Conservation (phyloP, 2,888 invertebrate species). For the Polymixis lichenea region DNA sequence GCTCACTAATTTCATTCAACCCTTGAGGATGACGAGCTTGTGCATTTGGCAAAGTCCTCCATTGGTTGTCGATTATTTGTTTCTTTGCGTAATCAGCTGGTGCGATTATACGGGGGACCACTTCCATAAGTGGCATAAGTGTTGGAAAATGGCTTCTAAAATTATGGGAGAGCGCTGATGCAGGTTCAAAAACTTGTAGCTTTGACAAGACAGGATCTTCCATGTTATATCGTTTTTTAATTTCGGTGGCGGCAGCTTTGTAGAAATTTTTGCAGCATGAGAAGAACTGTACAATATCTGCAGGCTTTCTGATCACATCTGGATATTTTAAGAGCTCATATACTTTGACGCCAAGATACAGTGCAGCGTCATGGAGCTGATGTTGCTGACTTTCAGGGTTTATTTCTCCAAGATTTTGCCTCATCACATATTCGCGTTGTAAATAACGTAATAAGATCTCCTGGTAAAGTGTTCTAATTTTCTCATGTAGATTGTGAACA, state of each 20-base stretch:
- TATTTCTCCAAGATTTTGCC: background rate
- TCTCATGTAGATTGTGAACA: constrained; percentile 1
- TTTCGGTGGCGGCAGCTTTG: background rate
- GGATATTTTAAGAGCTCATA: background rate
- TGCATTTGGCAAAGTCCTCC: constrained; percentile 24
- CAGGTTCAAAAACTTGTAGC: constrained; percentile 3
- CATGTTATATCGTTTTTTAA: constrained; percentile 9
- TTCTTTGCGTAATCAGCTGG: constrained; percentile 37
- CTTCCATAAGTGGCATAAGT: constrained; percentile 45
- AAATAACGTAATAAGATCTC: background rate
- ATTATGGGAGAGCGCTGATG: background rate
- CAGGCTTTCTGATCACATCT: constrained; percentile 4
- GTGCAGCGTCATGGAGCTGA: background rate
- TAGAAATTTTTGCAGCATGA: background rate
- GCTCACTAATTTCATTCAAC: constrained; percentile 34
- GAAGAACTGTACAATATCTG: background rate
- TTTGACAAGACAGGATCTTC: constrained; percentile 1
- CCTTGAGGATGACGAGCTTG: constrained; percentile 37
- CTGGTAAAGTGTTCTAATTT: background rate
- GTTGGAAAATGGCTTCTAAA: constrained; percentile 15
- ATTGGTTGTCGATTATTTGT: constrained; percentile 33
- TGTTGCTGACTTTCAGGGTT: background rate
- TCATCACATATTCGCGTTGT: background rate
- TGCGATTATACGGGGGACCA: constrained; percentile 43
- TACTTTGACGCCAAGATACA: constrained; percentile 5